Conservation (phyloP, 1,140 invertebrate genomes). For the Geopemphigus sp. region DNA sequence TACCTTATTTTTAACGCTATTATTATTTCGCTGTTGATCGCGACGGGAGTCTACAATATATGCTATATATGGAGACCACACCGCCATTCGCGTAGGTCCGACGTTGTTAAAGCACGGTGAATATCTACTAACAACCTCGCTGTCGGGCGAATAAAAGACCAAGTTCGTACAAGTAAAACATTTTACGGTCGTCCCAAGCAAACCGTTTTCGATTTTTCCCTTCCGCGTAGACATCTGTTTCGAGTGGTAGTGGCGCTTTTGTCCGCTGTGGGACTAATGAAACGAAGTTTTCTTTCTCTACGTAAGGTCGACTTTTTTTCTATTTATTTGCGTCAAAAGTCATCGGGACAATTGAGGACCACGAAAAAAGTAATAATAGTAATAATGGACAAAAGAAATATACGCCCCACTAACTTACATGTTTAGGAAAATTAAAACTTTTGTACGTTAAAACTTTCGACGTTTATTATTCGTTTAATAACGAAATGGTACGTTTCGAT, state of each 20-base stretch:
- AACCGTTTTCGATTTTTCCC: constrained; percentile 4
- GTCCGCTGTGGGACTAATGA: background rate
- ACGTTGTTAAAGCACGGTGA: background rate
- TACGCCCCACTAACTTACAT: background rate
- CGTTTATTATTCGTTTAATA: background rate
- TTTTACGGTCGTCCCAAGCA: background rate
- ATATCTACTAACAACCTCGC: background rate
- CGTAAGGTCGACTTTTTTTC: background rate
- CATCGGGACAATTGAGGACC: background rate
- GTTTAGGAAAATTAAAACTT: background rate
- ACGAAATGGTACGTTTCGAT: too few species aligned
- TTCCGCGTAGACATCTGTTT: background rate
- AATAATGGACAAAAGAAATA: background rate
- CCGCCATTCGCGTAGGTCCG: too few species aligned
- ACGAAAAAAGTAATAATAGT: background rate
- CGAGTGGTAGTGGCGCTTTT: background rate
- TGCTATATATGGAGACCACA: too few species aligned
- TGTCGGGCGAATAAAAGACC: background rate
- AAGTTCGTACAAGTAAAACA: background rate
- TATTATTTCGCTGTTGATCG: too few species aligned
- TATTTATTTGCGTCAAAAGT: constrained; percentile 26
- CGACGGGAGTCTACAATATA: too few species aligned
- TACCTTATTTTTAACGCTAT: too few species aligned
- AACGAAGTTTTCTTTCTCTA: background rate
- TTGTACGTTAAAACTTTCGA: background rate